phyloP scores from a whole-genome alignment of 2,113 vertebrate species.

The Gnathonemus longibarbis region DNA sequence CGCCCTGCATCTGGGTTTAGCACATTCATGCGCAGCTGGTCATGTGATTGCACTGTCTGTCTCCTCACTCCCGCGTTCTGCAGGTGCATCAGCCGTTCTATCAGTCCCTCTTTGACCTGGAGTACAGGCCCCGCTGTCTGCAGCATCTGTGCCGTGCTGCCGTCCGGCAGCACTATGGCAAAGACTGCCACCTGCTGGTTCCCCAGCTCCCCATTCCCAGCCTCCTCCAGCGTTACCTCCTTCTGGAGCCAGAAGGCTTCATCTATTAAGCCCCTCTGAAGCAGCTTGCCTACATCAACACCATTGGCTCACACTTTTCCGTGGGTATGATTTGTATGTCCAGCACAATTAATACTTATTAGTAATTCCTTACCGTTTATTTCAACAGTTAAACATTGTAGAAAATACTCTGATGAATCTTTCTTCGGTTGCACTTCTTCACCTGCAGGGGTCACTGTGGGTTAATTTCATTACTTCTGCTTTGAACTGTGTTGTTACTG shows the following conservation, averaged over 20 bases:
- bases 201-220: conserved; percentile 56
- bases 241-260: conserved; percentile 55
- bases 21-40: conserved; percentile 20
- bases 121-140: conserved; percentile 38
- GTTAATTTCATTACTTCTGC: conserved; percentile 19
- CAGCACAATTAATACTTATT: not conserved
- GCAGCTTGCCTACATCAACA: not conserved
- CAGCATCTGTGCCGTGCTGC: conserved; percentile 56
- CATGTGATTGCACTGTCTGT: conserved; percentile 6
- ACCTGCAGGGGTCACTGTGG: conserved; percentile 34
- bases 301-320: not conserved
- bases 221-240: conserved; percentile 49
- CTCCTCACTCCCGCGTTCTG: not conserved
- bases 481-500: not conserved
- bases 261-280: conserved; percentile 32
- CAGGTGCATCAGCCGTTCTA: conserved; percentile 56
- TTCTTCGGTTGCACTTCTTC: not conserved
- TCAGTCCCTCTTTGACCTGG: conserved; percentile 49
- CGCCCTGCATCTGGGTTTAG: conserved; percentile 43
- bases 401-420: not conserved
- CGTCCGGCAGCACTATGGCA: conserved; percentile 39
- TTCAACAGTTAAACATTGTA: not conserved
- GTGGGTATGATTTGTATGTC: not conserved
- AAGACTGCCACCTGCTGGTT: conserved; percentile 46
- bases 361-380: not conserved